These are phyloP conservation scores for Crotophaga sulcirostris DNA, from an alignment of 2,113 vertebrate genomes.

Conservation along the genomic window DNA sequence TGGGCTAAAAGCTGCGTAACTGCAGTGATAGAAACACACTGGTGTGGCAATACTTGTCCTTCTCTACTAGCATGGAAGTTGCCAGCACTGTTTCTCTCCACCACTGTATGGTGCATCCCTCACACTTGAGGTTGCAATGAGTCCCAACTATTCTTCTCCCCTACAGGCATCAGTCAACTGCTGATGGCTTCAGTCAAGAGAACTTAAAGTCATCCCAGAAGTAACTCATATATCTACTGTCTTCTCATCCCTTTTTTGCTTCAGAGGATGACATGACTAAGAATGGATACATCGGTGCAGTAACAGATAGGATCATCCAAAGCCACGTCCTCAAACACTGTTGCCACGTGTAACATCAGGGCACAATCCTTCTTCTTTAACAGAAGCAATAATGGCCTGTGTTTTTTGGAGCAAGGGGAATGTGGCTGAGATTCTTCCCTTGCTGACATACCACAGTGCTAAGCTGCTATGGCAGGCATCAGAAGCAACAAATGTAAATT, in stretches of 20 bases:
- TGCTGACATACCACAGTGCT: slow-evolving; percentile 14
- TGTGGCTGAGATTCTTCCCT: neutral
- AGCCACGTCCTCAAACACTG: neutral
- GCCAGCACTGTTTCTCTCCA: neutral
- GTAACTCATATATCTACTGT: neutral
- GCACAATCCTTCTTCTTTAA: neutral
- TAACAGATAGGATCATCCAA: neutral
- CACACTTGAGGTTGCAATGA: neutral
- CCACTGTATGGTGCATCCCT: neutral
- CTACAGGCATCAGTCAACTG: neutral
- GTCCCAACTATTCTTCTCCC: neutral
- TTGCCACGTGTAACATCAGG: neutral
- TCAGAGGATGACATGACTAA: neutral
- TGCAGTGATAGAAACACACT: neutral
- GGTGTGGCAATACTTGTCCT: neutral
- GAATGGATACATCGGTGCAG: neutral
- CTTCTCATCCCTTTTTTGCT: neutral
- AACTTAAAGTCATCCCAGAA: neutral
- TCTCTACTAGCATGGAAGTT: neutral
- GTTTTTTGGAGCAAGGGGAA: neutral
- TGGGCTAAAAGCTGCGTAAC: neutral
- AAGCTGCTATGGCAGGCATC: slow-evolving; percentile 14
- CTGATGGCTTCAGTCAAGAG: neutral
- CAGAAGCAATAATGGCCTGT: neutral
- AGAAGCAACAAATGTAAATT: slow-evolving; percentile 20